These are phyloP conservation scores for Lamprotornis superbus DNA, from an alignment of 2,113 vertebrate genomes.

Conservation along the genomic window DNA sequence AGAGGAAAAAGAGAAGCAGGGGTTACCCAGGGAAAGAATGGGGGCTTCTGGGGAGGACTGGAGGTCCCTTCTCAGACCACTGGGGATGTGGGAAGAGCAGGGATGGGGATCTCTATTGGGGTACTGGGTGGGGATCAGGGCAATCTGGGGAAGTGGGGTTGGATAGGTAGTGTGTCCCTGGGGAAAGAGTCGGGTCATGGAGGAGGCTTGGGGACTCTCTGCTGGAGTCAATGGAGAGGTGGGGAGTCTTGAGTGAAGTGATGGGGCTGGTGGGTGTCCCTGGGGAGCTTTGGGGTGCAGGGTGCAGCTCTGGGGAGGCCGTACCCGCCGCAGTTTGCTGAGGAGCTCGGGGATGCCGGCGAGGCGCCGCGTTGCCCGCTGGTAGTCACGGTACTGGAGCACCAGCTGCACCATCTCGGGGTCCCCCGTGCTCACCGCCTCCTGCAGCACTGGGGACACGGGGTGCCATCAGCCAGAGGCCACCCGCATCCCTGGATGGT, in stretches of 20 bases:
- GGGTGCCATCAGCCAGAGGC: not conserved
- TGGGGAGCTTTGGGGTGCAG: not conserved
- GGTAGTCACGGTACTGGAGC: slow-evolving; percentile 92
- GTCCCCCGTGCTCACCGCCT: slow-evolving; percentile 93
- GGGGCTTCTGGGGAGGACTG: rapidly evolving
- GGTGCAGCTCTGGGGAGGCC: not conserved
- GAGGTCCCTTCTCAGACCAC: not conserved
- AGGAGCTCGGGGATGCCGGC: slow-evolving; percentile 92
- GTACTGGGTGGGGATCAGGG: not conserved
- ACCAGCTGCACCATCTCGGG: slow-evolving; percentile 93
- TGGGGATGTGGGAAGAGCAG: not conserved
- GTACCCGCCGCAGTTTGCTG: slow-evolving; percentile 89
- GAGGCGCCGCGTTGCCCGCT: slow-evolving; percentile 86
- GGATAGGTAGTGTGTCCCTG: not conserved
- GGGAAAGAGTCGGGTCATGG: not conserved
- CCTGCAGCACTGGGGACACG: slow-evolving; percentile 84
- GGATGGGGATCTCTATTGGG: not conserved
- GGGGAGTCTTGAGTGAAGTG: not conserved
- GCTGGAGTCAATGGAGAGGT: not conserved
- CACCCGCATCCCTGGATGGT: rapidly evolving
- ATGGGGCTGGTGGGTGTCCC: too few species aligned
- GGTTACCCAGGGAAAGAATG: not conserved
- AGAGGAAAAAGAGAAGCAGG: not conserved
- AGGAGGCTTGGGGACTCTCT: not conserved
- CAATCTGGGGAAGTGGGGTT: not conserved